Base-by-base conservation (phyloP, 2,113 vertebrate species). In the Smithornis capensis region DNA sequence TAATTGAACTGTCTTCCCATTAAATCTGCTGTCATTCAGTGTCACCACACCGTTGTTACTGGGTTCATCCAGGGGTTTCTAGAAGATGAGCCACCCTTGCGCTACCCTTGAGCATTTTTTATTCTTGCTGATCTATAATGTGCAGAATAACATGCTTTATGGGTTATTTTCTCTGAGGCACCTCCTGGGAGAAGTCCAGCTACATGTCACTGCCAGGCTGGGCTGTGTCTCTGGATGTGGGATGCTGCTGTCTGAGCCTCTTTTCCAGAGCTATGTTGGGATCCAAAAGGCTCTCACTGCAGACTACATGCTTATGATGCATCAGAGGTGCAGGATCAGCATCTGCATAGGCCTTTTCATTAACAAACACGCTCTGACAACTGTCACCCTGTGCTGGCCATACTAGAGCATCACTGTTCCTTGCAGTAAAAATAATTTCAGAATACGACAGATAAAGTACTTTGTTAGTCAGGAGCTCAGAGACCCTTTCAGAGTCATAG, bases 1-100 rank as follows among this genome's bases (percentile, higher is more conserved):
- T 98, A 98, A 98, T 98, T 98, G 98, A 98, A 98, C 97, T 98
- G 97, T 96, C 97, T 98, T 98, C 97, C 97, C 95, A 98, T 97
- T 98, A 98, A 98, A 98, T 97, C 97, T 95, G 96, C 97, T 98
- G 97, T 97, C 97, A 97, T 97, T 97, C 97, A 98, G 94, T 98
- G 97, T 95, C 97, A 98, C 97, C 97, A 11, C 52, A 96, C 96
- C 67, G 85, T 96, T 98, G 97, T 97, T 98, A 96, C 88, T 96
- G 90, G 79, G 95, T 93, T 97, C 97, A 95, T 94, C 96, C 97
- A 42, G 87, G 90, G 96, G 94, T 97, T 98, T 98, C 95, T 97
- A 98, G 97, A 96, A 95, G 97, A 96, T 95, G 60, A 97, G 97
- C 95, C 96, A 97, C 88, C 57, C 74, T 87, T 95, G 56, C 49